A percentile compares a stretch with the other conserved stretches of the same genome.
phyloP scores from a whole-genome alignment of 2,888 invertebrate species.

The Lasioglossum calceatum region DNA sequence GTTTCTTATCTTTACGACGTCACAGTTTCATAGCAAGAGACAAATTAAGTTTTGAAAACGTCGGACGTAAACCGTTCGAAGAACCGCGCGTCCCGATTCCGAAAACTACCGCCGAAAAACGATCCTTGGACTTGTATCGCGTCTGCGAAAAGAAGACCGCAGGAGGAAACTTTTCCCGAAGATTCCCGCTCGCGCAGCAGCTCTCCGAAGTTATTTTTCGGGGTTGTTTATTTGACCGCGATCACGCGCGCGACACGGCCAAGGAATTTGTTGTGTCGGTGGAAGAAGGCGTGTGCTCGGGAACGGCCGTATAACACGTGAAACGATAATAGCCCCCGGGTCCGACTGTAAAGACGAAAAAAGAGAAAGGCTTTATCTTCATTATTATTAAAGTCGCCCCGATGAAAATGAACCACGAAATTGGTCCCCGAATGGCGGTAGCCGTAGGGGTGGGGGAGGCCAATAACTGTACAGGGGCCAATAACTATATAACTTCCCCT shows the following conservation, averaged over 20 bases:
- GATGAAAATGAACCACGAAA: constrained; percentile 74
- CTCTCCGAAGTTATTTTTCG: constrained; percentile 24
- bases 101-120: background rate
- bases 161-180: background rate
- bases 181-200: background rate
- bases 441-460: constrained; percentile 39
- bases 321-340: constrained; percentile 48
- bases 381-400: constrained; percentile 71
- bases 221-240: constrained; percentile 31
- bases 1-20: background rate
- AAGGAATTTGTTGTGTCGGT: constrained; percentile 23
- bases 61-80: background rate
- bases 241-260: background rate
- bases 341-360: constrained; percentile 26
- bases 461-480: constrained; percentile 74
- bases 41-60: background rate
- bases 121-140: background rate
- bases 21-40: background rate
- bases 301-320: constrained; percentile 42
- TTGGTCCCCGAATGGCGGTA: constrained; percentile 71
- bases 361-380: constrained; percentile 66
- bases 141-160: background rate
- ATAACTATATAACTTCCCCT: constrained; percentile 72
- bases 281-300: constrained; percentile 6
- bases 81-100: background rate